Conservation (phyloP, 2,888 invertebrate genomes). For the Cenopis cana region DNA sequence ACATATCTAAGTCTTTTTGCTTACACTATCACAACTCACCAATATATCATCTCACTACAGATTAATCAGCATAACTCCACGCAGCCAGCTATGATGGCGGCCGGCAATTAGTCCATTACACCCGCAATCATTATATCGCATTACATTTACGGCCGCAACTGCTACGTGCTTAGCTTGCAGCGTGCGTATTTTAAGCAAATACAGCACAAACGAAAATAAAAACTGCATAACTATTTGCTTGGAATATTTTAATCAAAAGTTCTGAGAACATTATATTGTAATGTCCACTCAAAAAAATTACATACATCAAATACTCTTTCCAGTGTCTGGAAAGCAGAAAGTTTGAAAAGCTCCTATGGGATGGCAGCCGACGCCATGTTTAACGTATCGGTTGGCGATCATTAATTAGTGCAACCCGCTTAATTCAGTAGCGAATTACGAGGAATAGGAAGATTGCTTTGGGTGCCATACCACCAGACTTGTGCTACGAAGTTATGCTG, state of each 20-base stretch:
- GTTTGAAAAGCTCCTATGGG: too few species aligned
- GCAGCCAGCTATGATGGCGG: constrained; percentile 7
- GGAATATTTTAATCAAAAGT: not conserved
- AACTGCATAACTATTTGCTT: not conserved
- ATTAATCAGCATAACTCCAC: constrained; percentile 19
- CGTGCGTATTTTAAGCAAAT: not conserved
- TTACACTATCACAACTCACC: not conserved
- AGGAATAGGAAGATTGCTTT: too few species aligned
- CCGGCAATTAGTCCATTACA: constrained; percentile 3
- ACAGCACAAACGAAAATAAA: not conserved
- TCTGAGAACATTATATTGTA: not conserved
- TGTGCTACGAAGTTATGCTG: too few species aligned
- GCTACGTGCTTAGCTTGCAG: constrained; percentile 8
- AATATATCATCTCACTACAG: not conserved
- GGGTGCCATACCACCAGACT: too few species aligned
- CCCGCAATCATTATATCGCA: constrained; percentile 7
- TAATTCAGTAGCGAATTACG: too few species aligned
- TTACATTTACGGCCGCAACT: constrained; percentile 15
- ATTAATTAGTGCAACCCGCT: too few species aligned
- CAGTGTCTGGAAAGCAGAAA: too few species aligned
- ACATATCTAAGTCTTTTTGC: not conserved
- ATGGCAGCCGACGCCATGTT: too few species aligned
- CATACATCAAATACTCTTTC: too few species aligned
- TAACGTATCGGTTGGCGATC: too few species aligned
- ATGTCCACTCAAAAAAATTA: too few species aligned